Evolutionary conservation across 2,113 vertebrate genomes (phyloP).

Genomic region (Rhea pennata): DNA sequence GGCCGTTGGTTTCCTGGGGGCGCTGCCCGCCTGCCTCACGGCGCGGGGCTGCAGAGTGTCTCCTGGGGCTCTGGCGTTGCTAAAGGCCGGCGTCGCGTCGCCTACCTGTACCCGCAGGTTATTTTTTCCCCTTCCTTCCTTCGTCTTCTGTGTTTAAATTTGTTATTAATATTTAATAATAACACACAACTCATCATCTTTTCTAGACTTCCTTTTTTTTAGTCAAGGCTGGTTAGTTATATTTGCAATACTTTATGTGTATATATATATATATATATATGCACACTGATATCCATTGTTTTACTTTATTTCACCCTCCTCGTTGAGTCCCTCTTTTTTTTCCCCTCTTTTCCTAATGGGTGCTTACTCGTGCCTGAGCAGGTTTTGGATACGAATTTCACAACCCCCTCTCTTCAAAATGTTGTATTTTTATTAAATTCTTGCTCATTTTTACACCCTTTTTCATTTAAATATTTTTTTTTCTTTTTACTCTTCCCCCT

Average conservation of each 20-base stretch:
- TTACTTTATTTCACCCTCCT: rapidly evolving
- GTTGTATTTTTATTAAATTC: rapidly evolving
- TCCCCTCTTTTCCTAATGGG: rapidly evolving
- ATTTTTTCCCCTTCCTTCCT: neutral
- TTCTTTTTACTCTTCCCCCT: rapidly evolving
- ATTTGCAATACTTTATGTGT: neutral
- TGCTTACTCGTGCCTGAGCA: rapidly evolving
- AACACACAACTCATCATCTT: no score
- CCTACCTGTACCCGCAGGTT: no score
- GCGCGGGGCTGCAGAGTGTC: no score
- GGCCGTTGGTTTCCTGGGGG: no score
- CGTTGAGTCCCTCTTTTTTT: neutral
- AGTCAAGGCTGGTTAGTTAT: neutral
- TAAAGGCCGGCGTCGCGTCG: no score
- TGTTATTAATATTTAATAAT: neutral
- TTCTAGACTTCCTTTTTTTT: no score
- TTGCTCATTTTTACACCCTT: rapidly evolving
- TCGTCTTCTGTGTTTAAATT: no score
- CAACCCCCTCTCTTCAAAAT: neutral
- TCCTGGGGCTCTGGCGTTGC: no score
- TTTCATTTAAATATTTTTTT: neutral
- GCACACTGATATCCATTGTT: rapidly evolving
- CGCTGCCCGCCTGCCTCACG: no score
- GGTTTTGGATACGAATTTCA: rapidly evolving
- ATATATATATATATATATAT: no score